Conservation (phyloP, 2,888 invertebrate genomes). For the Chalcosyrphus nemorum region DNA sequence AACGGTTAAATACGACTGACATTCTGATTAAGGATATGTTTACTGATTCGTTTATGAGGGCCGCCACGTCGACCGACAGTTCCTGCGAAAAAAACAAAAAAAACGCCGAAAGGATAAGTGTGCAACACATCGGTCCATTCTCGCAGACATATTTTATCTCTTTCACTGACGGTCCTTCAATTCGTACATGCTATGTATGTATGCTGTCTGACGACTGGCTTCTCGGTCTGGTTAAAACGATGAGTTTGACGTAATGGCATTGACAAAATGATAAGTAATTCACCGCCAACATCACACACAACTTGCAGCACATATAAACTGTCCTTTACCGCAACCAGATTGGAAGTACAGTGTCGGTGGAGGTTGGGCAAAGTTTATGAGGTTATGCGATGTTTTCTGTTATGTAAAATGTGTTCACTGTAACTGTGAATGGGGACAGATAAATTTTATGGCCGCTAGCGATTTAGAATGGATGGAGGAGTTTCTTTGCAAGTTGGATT, state of each 20-base stretch:
- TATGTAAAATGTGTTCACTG: constrained; percentile 41
- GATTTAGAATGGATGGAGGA: constrained; percentile 22
- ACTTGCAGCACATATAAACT: constrained; percentile 23
- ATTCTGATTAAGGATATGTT: constrained; percentile 53
- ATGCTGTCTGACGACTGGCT: background rate
- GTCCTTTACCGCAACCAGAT: constrained; percentile 3
- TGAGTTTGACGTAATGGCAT: constrained; percentile 67
- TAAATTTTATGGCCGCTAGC: constrained; percentile 35
- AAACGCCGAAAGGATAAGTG: constrained; percentile 33
- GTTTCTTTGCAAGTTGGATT: background rate
- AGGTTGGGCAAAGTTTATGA: constrained; percentile 46
- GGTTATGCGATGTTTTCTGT: constrained; percentile 52
- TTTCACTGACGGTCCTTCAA: constrained; percentile 11
- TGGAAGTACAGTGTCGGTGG: too few relatives aligned
- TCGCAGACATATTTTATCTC: constrained; percentile 37
- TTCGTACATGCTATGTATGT: background rate
- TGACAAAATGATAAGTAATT: constrained; percentile 71
- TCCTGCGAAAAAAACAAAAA: too few relatives aligned
- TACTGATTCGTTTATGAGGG: constrained; percentile 64
- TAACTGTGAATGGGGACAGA: constrained; percentile 23
- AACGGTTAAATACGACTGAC: constrained; percentile 57
- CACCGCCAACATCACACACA: constrained; percentile 48
- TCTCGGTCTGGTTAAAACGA: constrained; percentile 46
- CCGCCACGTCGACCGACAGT: too few relatives aligned
- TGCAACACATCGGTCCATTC: constrained; percentile 29